Base-by-base conservation (phyloP, 2,888 invertebrate genomes). In the Ctenicera cuprea region DNA sequence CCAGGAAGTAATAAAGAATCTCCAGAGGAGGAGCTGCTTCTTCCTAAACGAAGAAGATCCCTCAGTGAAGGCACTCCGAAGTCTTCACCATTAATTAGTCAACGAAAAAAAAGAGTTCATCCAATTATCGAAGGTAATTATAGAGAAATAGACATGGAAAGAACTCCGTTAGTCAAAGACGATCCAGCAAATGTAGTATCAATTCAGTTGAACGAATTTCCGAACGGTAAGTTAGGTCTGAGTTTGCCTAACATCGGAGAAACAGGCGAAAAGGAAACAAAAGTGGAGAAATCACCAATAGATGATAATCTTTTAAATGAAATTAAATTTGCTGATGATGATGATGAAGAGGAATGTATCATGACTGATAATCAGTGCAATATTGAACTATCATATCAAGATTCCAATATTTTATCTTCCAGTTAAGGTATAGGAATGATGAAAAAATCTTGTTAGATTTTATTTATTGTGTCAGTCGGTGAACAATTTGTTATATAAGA, bases 281-380 rank as follows among this genome's bases (percentile, higher is more conserved):
- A 89, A n/a, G 89, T 90, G 0, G 91, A 92, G 80, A 94, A 94
- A 83, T 92, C 91, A 0, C 90, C 89, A 73, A 82, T 91, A 11
- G 90, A 90, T 80, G 88, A 90, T 76, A 88, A 90, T 59, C 90
- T 90, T 79, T 87, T 92, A 67, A 90, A 90, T 65, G 93, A 93
- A 78, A 91, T 94, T 59, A 92, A 90, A 81, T 94, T 92, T 83
- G 94, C 92, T 7, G 94, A 94, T 81, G 94, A 94, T 81, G 94
- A 94, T 38, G 91, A 90, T 78, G 91, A 90, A 78, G 91, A 91
- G 0, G 91, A 91, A 1, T 86, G 63, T 38, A 61, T 52, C 26
- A 68, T 48, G 69, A 80, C 77, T 75, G 84, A 82, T 75, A 83
- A 80, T 66, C 80, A 83, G 83, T 86, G 86, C 85, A 86, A 86